A percentile compares a stretch with the other conserved stretches of the same genome.
phyloP scores from a whole-genome alignment of 2,113 vertebrate genomes.

The Erythrocebus patas region DNA sequence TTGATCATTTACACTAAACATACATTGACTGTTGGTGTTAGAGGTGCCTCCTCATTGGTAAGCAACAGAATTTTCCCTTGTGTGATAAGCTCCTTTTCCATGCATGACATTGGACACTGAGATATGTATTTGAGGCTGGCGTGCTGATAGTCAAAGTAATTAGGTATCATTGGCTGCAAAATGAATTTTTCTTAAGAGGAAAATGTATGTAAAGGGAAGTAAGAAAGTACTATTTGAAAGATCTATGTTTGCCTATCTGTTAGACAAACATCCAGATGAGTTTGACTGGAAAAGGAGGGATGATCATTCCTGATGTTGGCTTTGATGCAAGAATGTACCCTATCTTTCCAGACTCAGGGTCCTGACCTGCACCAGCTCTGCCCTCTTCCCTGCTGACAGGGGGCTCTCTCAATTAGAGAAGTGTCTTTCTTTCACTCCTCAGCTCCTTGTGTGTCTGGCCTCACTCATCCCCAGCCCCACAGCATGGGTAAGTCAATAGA shows the following conservation, averaged over 20 bases:
- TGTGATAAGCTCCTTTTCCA: neutral
- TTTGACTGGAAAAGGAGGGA: neutral
- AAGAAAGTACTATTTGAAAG: neutral
- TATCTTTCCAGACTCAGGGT: neutral
- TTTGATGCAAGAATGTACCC: neutral
- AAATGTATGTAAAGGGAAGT: neutral
- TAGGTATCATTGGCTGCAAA: neutral
- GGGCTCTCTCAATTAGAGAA: neutral
- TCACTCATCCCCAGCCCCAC: neutral
- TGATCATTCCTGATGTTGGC: neutral
- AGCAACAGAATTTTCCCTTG: slow-evolving; percentile 13
- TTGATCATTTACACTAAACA: slow-evolving; percentile 21
- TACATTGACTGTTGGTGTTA: neutral
- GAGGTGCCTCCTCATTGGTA: neutral
- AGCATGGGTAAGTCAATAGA: neutral
- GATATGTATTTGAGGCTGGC: neutral
- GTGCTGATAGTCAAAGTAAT: neutral
- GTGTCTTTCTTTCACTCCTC: neutral
- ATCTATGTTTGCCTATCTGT: neutral
- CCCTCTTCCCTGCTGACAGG: neutral
- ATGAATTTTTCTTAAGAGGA: neutral
- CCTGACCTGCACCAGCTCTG: neutral
- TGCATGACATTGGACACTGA: neutral
- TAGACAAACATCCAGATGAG: neutral
- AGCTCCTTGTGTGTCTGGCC: neutral